A percentile compares a stretch with the other conserved stretches of the same genome.
phyloP scores from a whole-genome alignment of 2,113 vertebrate species.

The Amphilophus citrinellus region DNA sequence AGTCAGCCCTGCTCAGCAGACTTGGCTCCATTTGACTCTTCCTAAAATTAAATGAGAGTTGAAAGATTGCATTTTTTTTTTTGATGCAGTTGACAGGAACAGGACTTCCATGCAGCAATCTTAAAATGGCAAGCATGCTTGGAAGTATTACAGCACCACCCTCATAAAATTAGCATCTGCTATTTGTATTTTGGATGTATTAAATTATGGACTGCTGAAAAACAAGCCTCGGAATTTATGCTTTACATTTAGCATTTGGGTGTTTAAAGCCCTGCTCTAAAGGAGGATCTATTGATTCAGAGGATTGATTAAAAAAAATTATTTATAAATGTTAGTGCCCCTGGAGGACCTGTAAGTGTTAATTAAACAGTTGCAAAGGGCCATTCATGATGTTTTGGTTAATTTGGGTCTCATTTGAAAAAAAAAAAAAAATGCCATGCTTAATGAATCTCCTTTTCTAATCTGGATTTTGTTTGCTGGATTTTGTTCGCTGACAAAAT shows the following conservation, averaged over 20 bases:
- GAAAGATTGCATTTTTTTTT: background rate
- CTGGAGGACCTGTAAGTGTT: background rate
- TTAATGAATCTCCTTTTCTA: constrained; percentile 70
- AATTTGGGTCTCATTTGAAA: constrained; percentile 13
- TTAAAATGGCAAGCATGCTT: background rate
- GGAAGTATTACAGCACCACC: background rate
- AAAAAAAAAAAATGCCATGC: background rate
- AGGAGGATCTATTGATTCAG: background rate
- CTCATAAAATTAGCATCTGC: background rate
- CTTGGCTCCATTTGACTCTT: background rate
- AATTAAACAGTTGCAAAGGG: constrained; percentile 16
- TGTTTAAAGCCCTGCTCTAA: background rate
- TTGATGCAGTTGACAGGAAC: background rate
- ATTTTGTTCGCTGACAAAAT: constrained; percentile 77
- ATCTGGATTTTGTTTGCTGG: constrained; percentile 78
- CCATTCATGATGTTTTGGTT: constrained; percentile 14
- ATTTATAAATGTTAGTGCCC: background rate
- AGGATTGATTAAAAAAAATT: background rate
- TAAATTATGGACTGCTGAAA: background rate
- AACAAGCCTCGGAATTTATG: background rate
- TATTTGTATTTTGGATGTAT: background rate
- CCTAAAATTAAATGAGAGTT: background rate
- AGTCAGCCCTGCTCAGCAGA: background rate
- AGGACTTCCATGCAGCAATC: background rate
- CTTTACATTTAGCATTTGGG: background rate